Evolutionary conservation across 2,797 vertebrate species (phyloP).

Genomic region (Helarctos malayanus): DNA sequence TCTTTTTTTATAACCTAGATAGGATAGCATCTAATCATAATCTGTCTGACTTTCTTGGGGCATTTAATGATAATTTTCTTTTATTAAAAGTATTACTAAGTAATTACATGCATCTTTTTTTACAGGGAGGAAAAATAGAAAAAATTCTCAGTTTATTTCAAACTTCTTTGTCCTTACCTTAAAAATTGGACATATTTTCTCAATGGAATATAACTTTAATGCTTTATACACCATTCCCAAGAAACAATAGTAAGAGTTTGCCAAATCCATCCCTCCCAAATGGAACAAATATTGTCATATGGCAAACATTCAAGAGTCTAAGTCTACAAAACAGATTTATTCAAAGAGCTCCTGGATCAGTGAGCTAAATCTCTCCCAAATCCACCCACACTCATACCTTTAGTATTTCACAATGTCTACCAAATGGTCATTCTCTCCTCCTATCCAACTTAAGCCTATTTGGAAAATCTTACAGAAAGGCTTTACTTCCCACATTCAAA

Average conservation of each 20-base stretch:
- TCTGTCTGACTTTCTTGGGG: neutral
- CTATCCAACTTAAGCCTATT: neutral
- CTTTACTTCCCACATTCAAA: neutral
- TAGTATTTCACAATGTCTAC: conserved; percentile 38
- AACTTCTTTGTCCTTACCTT: neutral
- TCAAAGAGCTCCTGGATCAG: neutral
- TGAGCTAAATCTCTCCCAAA: neutral
- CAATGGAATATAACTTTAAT: neutral
- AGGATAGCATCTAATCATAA: neutral
- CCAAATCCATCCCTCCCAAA: neutral
- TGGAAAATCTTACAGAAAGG: conserved; percentile 4
- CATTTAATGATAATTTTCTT: neutral
- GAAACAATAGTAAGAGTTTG: neutral
- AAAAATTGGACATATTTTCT: neutral
- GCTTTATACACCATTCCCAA: neutral
- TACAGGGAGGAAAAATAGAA: neutral
- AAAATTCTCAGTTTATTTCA: neutral
- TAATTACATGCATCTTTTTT: neutral
- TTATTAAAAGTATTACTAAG: neutral
- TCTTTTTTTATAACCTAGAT: neutral
- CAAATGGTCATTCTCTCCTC: neutral
- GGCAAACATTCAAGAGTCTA: neutral
- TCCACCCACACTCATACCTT: neutral
- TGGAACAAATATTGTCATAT: neutral
- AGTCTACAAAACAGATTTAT: neutral